Evolutionary conservation across 2,797 vertebrate genomes (phyloP), one percentile per base, ranked within the genome.

Genomic region (Zalophus californianus): DNA sequence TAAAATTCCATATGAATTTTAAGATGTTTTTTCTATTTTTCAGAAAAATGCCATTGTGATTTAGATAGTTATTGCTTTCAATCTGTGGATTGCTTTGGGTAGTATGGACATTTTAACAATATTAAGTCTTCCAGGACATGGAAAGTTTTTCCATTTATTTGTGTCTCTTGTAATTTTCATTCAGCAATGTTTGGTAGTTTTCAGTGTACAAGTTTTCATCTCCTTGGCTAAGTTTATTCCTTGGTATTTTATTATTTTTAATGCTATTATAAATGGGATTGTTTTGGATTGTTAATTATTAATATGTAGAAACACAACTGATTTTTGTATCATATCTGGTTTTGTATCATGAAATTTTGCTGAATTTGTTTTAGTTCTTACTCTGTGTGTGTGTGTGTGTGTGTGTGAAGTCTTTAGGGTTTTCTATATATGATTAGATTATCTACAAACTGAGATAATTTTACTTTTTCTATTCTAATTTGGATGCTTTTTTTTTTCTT

Each of bases 311-410:
- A 86, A 92, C 29, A 84, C 5, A 84, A 52, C 11, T 41, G 41
- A 79, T 56, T 73, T 78, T 93, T 32, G 3, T 21, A 32, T 66
- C 13, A 44, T 25, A 44, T 15, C 27, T 93, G 32, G 18, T 35
- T 54, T 85, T 62, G 3, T 38, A 79, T 64, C 13, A 25, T 91
- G 23, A 3, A 86, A 73, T 32, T 73, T 87, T 68, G 29, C 44
- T 58, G 16, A 96, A 82, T 82, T 94, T 80, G 32, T 56, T 84
- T 56, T 48, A 90, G n/a, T 80, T 92, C 50, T 84, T 78, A 78
- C 54, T 56, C 25, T 68, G 21, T 56, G 52, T 83, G 5, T 83
- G 3, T 48, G 27, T 83, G 5, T 58, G 2, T 58, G 29, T 44
- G 27, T 48, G 15, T 16, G 32, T 18, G 0, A 23, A 41, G 21